Conservation (phyloP, 2,888 invertebrate species). For the Drosophila percnosoma region DNA sequence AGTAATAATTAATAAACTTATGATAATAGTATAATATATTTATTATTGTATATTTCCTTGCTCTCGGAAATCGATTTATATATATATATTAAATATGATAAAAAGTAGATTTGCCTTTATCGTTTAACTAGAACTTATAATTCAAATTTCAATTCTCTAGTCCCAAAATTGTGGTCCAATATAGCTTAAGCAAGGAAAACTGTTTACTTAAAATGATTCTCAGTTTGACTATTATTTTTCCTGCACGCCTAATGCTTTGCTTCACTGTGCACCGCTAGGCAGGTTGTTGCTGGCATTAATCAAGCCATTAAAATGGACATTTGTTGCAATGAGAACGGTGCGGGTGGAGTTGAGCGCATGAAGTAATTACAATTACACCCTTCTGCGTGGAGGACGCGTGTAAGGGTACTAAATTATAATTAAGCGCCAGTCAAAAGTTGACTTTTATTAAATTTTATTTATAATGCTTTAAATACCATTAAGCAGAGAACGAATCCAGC, state of each 20-base stretch:
- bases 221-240: background rate
- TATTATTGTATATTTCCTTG: background rate
- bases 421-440: conserved; percentile 72
- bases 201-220: background rate
- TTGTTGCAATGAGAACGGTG: conserved; percentile 59
- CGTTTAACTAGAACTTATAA: background rate
- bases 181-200: background rate
- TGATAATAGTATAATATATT: background rate
- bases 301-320: conserved; percentile 80
- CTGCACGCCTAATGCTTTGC: background rate
- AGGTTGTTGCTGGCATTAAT: conserved; percentile 73
- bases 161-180: background rate
- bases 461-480: conserved; percentile 73
- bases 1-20: background rate
- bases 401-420: conserved; percentile 75
- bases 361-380: conserved; percentile 80
- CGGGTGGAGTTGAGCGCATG: conserved; percentile 6
- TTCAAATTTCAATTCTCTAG: rapidly evolving
- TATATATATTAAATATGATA: background rate
- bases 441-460: conserved; percentile 78
- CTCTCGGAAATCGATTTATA: background rate
- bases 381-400: conserved; percentile 64
- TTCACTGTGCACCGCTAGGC: conserved; percentile 58
- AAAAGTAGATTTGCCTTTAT: background rate
- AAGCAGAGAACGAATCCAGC: conserved; percentile 32